Evolutionary conservation across 2,113 vertebrate genomes (phyloP).

Genomic region (Emydura subglobosa): DNA sequence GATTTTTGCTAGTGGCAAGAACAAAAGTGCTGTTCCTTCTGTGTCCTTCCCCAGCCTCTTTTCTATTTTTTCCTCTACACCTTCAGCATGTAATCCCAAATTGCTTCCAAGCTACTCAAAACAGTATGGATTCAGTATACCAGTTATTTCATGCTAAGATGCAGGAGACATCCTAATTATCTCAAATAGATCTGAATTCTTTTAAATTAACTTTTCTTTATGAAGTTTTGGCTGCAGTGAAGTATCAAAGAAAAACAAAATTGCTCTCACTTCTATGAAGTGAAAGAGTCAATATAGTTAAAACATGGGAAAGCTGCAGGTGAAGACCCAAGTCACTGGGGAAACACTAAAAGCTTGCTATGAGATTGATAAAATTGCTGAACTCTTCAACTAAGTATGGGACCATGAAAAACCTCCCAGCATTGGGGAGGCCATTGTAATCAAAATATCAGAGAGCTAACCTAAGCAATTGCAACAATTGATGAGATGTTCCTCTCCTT

Average conservation of each 20-base stretch:
- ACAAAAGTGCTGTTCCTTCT: constrained; percentile 68
- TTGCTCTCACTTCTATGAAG: neutral
- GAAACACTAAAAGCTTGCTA: neutral
- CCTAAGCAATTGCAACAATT: neutral
- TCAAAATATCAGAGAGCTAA: neutral
- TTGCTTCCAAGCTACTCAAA: neutral
- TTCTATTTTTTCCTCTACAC: neutral
- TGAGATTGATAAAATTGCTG: neutral
- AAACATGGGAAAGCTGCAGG: neutral
- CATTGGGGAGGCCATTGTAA: neutral
- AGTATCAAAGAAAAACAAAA: accelerated
- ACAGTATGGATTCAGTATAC: neutral
- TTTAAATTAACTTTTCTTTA: neutral
- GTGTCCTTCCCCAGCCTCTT: neutral
- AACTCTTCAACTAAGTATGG: neutral
- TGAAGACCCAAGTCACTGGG: neutral
- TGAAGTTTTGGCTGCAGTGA: neutral
- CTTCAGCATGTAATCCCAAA: neutral
- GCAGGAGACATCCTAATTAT: neutral
- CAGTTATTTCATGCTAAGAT: neutral
- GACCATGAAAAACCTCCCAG: neutral
- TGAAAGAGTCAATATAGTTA: neutral
- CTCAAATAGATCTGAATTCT: neutral
- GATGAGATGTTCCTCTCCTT: neutral
- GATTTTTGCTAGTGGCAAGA: constrained; percentile 55